These are phyloP conservation scores for Loriculus beryllinus DNA, from an alignment of 2,797 vertebrate species.

Conservation along the genomic window DNA sequence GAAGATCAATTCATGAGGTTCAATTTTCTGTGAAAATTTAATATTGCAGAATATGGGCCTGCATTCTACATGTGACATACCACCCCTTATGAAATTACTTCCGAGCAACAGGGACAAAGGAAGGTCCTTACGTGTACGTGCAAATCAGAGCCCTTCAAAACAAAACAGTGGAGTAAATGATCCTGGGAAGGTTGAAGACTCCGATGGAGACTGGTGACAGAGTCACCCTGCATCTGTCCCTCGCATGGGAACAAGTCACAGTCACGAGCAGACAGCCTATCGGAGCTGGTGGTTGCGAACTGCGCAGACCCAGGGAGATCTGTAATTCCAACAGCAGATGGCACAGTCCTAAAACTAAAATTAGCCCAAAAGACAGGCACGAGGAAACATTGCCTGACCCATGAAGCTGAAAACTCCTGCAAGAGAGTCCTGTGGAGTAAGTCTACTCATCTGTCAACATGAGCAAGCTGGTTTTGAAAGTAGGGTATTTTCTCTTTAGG, in stretches of 20 bases:
- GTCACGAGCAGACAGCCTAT: accelerated
- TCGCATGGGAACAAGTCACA: background rate
- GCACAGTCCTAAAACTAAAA: slow-evolving; percentile 61
- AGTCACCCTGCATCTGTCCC: background rate
- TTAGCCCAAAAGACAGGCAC: background rate
- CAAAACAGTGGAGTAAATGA: background rate
- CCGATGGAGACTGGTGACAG: background rate
- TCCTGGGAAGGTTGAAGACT: background rate
- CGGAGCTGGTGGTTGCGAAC: accelerated
- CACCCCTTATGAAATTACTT: background rate
- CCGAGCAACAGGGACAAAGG: background rate
- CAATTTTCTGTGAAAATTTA: background rate
- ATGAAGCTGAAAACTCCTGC: background rate
- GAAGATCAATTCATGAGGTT: background rate
- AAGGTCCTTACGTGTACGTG: accelerated
- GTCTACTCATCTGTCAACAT: background rate
- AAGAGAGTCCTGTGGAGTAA: background rate
- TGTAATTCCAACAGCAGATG: slow-evolving; percentile 58
- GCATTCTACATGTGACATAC: background rate
- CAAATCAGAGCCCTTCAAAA: background rate
- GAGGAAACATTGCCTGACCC: background rate
- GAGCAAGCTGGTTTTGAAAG: background rate
- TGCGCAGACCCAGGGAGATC: background rate
- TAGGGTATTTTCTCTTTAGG: background rate
- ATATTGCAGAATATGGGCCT: background rate